Percentiles rank a stretch among this genome's conserved stretches.
phyloP scores from a whole-genome alignment of 2,113 vertebrate species.

The Uria aalge region DNA sequence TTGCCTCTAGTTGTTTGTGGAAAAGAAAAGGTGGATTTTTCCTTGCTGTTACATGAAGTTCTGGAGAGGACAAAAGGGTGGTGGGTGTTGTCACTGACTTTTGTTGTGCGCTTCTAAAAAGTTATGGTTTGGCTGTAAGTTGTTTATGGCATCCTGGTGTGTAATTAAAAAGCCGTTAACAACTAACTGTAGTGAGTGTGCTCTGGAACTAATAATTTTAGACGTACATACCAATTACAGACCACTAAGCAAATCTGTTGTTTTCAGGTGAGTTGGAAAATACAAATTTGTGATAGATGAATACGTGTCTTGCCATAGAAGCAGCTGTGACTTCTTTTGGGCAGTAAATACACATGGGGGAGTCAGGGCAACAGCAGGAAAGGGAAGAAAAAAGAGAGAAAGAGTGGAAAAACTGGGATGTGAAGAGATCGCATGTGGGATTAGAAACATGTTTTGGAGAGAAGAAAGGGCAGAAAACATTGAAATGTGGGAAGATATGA shows the following conservation, averaged over 20 bases:
- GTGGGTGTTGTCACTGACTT: not conserved
- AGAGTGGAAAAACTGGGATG: not conserved
- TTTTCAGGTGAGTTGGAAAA: not conserved
- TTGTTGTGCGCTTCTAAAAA: not conserved
- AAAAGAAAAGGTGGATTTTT: not conserved
- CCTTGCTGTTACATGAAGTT: not conserved
- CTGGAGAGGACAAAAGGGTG: not conserved
- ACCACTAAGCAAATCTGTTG: not conserved
- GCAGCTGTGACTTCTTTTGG: not conserved
- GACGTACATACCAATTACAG: not conserved
- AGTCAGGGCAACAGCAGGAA: not conserved
- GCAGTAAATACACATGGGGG: not conserved
- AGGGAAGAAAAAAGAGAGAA: not conserved
- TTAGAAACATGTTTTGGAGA: not conserved
- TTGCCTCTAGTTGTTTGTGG: not conserved
- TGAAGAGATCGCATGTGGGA: not conserved
- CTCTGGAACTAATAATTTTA: conserved; percentile 10
- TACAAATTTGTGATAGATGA: not conserved
- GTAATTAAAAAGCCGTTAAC: not conserved
- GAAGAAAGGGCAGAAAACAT: not conserved
- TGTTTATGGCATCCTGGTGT: not conserved
- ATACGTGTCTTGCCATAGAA: not conserved
- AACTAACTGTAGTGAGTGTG: not conserved
- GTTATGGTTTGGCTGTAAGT: not conserved
- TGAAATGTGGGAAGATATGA: not conserved